These are phyloP conservation scores for Diabrotica undecimpunctata DNA, from an alignment of 1,140 invertebrate species.

Conservation along the genomic window DNA sequence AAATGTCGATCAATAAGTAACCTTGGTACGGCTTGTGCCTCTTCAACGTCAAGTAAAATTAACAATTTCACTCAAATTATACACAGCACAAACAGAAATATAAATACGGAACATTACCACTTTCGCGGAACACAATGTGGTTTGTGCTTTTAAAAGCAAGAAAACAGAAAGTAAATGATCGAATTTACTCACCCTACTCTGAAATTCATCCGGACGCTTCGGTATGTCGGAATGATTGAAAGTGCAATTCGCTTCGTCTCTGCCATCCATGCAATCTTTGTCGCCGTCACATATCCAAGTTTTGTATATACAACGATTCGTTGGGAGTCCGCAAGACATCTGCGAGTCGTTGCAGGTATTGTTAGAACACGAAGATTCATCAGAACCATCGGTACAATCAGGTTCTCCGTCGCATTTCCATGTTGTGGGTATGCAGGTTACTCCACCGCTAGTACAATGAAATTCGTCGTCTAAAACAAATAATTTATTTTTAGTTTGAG, in stretches of 20 bases:
- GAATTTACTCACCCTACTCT: slow-evolving; percentile 20
- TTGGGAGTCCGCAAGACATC: slow-evolving; percentile 58
- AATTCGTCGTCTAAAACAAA: slow-evolving; percentile 39
- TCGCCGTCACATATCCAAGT: slow-evolving; percentile 74
- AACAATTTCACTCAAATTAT: too few species aligned
- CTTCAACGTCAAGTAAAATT: too few species aligned
- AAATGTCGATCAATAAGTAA: too few species aligned
- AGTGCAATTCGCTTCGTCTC: slow-evolving; percentile 71
- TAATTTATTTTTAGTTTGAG: too few species aligned
- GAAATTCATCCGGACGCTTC: slow-evolving; percentile 18
- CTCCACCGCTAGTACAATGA: slow-evolving; percentile 36
- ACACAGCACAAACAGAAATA: too few species aligned
- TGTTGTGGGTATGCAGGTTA: slow-evolving; percentile 61
- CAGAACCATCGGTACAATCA: slow-evolving; percentile 41
- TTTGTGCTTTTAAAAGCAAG: too few species aligned
- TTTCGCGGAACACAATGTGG: too few species aligned
- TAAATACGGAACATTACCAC: too few species aligned
- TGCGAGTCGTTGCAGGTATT: slow-evolving; percentile 59
- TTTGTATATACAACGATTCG: slow-evolving; percentile 65
- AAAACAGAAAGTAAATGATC: too few species aligned
- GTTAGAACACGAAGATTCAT: slow-evolving; percentile 49
- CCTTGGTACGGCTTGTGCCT: too few species aligned
- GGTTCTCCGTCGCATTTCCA: slow-evolving; percentile 56
- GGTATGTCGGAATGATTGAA: slow-evolving; percentile 14
- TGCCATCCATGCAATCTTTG: slow-evolving; percentile 62